phyloP scores from a whole-genome alignment of 1,140 invertebrate genomes.

The Drosophila paulistorum region DNA sequence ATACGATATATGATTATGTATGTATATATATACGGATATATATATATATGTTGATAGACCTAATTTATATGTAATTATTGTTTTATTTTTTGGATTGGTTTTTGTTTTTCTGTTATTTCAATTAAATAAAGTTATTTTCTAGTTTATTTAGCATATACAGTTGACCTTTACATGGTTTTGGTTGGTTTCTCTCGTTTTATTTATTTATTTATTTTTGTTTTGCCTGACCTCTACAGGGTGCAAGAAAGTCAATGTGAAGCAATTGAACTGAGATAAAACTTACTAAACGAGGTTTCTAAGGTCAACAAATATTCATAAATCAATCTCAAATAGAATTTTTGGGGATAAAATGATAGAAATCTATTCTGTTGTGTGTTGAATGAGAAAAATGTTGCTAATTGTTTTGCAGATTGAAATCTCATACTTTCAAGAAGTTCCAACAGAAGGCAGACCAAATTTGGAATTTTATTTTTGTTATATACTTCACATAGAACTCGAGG shows the following conservation, averaged over 20 bases:
- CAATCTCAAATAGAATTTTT: too few species aligned
- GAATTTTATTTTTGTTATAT: not conserved
- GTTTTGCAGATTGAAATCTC: too few species aligned
- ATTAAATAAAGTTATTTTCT: slow-evolving; percentile 4
- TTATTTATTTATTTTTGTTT: not conserved
- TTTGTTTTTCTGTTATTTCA: slow-evolving; percentile 10
- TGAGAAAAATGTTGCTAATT: too few species aligned
- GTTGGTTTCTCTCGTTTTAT: not conserved
- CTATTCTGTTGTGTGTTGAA: too few species aligned
- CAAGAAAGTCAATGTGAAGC: not conserved
- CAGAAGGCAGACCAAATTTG: too few species aligned
- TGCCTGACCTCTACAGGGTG: slow-evolving; percentile 1
- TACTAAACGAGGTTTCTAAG: too few species aligned
- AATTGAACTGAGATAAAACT: too few species aligned
- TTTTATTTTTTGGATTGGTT: slow-evolving; percentile 27
- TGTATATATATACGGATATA: slow-evolving; percentile 21
- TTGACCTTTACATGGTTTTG: slow-evolving; percentile 13
- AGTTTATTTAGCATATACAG: slow-evolving; percentile 26
- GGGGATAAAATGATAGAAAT: too few species aligned
- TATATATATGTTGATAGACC: slow-evolving; percentile 11
- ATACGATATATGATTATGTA: slow-evolving; percentile 21
- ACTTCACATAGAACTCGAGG: not conserved
- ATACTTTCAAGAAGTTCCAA: too few species aligned
- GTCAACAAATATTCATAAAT: too few species aligned
- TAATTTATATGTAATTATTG: slow-evolving; percentile 39